These are phyloP conservation scores for Magallana angulata DNA, from an alignment of 1,140 invertebrate genomes.

Conservation along the genomic window DNA sequence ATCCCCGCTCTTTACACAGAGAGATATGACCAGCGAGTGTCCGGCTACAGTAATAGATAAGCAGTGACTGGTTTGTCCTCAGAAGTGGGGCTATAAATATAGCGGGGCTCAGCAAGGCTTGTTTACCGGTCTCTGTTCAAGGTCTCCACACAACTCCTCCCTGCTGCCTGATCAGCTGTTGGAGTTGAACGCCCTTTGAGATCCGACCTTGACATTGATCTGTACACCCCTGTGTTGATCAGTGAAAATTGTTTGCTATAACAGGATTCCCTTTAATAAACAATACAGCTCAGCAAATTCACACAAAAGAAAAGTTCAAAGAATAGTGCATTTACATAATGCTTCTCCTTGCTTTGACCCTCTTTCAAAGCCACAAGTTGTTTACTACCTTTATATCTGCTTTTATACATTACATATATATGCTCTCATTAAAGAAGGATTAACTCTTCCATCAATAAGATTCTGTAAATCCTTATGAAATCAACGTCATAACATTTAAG, in stretches of 20 bases:
- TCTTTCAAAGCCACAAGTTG: too few relatives aligned
- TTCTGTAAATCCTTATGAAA: too few relatives aligned
- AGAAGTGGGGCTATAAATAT: not conserved
- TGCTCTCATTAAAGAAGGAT: too few relatives aligned
- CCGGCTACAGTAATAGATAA: not conserved
- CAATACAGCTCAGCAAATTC: not conserved
- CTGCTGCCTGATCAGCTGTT: not conserved
- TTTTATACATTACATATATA: too few relatives aligned
- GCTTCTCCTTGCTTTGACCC: too few relatives aligned
- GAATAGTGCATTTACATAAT: too few relatives aligned
- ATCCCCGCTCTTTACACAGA: too few relatives aligned
- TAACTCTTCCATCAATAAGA: too few relatives aligned
- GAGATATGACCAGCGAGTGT: too few relatives aligned
- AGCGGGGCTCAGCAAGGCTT: not conserved
- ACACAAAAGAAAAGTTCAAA: not conserved
- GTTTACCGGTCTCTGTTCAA: slow-evolving; percentile 3
- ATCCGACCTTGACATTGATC: not conserved
- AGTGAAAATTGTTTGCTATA: not conserved
- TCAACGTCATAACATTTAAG: too few relatives aligned
- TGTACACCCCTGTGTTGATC: not conserved
- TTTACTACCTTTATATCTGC: too few relatives aligned
- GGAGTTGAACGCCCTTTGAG: slow-evolving; percentile 1
- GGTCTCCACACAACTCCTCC: not conserved
- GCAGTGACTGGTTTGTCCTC: not conserved
- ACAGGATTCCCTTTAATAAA: not conserved